Percentiles rank a stretch among this genome's conserved stretches.
Evolutionary conservation across 2,888 invertebrate genomes (phyloP).

Genomic region (Lasioglossum leucozonium): DNA sequence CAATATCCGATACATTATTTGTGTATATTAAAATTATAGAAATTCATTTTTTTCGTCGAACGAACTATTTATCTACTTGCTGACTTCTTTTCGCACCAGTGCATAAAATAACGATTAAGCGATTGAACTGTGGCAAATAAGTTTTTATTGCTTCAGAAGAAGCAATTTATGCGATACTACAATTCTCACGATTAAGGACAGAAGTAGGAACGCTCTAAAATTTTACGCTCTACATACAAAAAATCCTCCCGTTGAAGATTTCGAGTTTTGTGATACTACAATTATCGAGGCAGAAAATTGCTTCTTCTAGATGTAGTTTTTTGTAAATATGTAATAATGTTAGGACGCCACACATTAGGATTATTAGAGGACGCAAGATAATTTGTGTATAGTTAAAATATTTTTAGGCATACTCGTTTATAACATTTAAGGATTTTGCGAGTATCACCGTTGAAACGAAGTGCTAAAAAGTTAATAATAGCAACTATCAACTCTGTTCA

Average conservation of each 20-base stretch:
- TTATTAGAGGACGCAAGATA: conserved; percentile 65
- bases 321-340: conserved; percentile 73
- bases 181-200: conserved; percentile 4
- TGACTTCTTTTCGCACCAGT: conserved; percentile 51
- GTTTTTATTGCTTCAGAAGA: conserved; percentile 60
- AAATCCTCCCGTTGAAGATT: conserved; percentile 17
- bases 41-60: conserved; percentile 54
- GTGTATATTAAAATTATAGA: conserved; percentile 66
- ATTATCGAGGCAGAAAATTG: conserved; percentile 52
- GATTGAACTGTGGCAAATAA: conserved; percentile 35
- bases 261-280: conserved; percentile 35
- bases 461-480: conserved; percentile 58
- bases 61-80: conserved; percentile 59
- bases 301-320: conserved; percentile 62
- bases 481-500: conserved; percentile 65
- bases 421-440: conserved; percentile 62
- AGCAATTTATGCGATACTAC: conserved; percentile 49
- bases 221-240: background rate
- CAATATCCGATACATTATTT: conserved; percentile 57
- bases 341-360: conserved; percentile 57
- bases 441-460: conserved; percentile 57
- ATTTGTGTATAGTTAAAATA: conserved; percentile 74
- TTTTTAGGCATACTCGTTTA: conserved; percentile 68
- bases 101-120: conserved; percentile 41
- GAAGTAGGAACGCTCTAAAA: background rate